A percentile compares a stretch with the other conserved stretches of the same genome.
Evolutionary conservation across 2,797 vertebrate genomes (phyloP).

Genomic region (Danionella dracula): DNA sequence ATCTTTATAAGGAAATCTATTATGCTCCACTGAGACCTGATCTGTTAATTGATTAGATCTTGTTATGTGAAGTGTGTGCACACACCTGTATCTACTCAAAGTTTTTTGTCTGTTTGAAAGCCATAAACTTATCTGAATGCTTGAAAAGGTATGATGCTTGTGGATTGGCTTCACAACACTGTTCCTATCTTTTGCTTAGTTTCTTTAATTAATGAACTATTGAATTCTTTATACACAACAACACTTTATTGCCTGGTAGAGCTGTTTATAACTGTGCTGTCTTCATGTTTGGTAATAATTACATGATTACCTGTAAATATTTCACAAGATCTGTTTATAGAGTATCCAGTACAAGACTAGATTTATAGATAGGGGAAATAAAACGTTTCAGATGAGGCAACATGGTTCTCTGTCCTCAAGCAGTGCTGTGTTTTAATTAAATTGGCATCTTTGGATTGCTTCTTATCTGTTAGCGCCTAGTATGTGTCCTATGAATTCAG

Average conservation of each 20-base stretch:
- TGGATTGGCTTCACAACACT: no score
- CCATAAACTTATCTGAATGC: background rate
- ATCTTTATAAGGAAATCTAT: no score
- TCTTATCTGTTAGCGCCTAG: conserved; percentile 22
- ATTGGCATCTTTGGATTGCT: conserved; percentile 26
- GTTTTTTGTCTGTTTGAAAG: background rate
- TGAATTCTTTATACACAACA: conserved; percentile 15
- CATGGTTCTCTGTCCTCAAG: conserved; percentile 4
- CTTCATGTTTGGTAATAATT: conserved; percentile 11
- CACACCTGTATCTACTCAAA: no score
- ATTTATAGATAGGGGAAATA: conserved; percentile 12
- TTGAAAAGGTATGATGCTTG: no score
- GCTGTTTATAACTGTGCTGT: background rate
- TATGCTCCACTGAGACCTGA: no score
- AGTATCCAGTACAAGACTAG: background rate
- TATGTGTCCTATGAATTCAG: conserved; percentile 22
- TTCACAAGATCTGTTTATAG: background rate
- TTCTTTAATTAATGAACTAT: conserved; percentile 1
- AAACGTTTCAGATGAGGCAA: conserved; percentile 24
- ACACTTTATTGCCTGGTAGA: conserved; percentile 13
- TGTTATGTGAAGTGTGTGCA: no score
- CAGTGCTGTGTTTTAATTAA: conserved; percentile 32
- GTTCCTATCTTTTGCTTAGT: no score
- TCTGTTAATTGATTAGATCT: no score
- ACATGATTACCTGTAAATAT: conserved; percentile 1